Evolutionary conservation across 1,140 invertebrate species (phyloP).

Genomic region (Drosophila malerkotliana): DNA sequence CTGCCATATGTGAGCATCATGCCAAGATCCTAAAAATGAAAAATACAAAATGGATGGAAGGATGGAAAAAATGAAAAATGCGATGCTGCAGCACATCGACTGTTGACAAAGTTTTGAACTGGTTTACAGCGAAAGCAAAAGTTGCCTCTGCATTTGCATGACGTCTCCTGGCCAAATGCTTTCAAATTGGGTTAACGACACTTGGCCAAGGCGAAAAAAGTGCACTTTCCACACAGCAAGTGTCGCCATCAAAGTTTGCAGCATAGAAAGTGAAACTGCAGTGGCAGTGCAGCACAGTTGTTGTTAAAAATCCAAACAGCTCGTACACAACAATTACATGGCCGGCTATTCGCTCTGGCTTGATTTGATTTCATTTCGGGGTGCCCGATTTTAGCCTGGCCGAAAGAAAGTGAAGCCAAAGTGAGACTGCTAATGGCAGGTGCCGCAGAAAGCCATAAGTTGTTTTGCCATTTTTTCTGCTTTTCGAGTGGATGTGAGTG

Average conservation of each 20-base stretch:
- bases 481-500: constrained; percentile 10
- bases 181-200: constrained; percentile 81
- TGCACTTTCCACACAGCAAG: constrained; percentile 72
- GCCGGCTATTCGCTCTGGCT: constrained; percentile 11
- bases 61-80: constrained; percentile 7
- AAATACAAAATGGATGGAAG: not conserved
- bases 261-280: constrained; percentile 77
- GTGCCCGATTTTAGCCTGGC: constrained; percentile 28
- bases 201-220: constrained; percentile 54
- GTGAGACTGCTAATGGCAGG: constrained; percentile 52
- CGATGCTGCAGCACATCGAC: constrained; percentile 69
- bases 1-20: constrained; percentile 1
- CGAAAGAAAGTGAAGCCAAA: constrained; percentile 64
- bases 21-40: not conserved
- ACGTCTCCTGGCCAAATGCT: constrained; percentile 72
- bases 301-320: constrained; percentile 54
- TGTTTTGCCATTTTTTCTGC: not conserved
- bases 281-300: constrained; percentile 46
- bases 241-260: constrained; percentile 42
- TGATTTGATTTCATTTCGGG: constrained; percentile 50
- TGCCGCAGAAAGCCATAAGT: constrained; percentile 22
- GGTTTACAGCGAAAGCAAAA: constrained; percentile 80
- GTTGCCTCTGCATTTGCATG: constrained; percentile 56
- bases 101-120: constrained; percentile 71
- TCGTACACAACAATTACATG: constrained; percentile 66